Base-by-base conservation (phyloP, 2,797 vertebrate genomes). In the Hirundo rustica region DNA sequence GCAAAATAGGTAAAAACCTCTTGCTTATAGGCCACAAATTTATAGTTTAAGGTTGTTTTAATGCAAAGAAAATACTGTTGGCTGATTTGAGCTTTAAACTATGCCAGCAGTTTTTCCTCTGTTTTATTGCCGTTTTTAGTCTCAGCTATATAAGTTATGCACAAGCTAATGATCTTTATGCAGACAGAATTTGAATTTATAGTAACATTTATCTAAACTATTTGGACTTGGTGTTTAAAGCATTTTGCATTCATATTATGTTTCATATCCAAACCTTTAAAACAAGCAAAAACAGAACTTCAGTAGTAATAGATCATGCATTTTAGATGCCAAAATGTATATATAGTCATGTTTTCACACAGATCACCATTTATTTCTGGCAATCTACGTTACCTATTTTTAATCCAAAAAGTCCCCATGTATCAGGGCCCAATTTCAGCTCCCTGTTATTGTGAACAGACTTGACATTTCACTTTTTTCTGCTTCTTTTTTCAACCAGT, bases 121-220 rank as follows among this genome's bases (percentile, higher is more conserved):
- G 53, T 66, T 70, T 79, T 83, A 74, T 0, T 68, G 32, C 29
- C 78, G 29, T 76, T 88, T 27, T 83, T 74, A 80, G 2, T 57
- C 91, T 60, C 26, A 86, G 47, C 44, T 75, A 70, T 27, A 66
- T 18, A 93, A 88, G 29, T 88, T 80, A 64, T 5, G 32, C 65
- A 93, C 82, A 81, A 91, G 30, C 85, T 91, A 76, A 92, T 85
- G 30, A 93, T 88, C 36, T 86, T 94, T 64, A 96, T 42, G 61
- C 75, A 88, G 60, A 86, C 32, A 92, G 67, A 92, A 78, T 89
- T 2, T 78, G 72, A 95, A 72, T 89, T 83, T 62, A 71, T 14
- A 72, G 54, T 90, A 77, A 77, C 30, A 51, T 72, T 80, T 85
- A 55, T 51, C 54, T 91, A 65, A 72, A 72, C 66, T 92, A 65